phyloP scores from a whole-genome alignment of 2,888 invertebrate genomes.

The Gastrophysa polygoni region DNA sequence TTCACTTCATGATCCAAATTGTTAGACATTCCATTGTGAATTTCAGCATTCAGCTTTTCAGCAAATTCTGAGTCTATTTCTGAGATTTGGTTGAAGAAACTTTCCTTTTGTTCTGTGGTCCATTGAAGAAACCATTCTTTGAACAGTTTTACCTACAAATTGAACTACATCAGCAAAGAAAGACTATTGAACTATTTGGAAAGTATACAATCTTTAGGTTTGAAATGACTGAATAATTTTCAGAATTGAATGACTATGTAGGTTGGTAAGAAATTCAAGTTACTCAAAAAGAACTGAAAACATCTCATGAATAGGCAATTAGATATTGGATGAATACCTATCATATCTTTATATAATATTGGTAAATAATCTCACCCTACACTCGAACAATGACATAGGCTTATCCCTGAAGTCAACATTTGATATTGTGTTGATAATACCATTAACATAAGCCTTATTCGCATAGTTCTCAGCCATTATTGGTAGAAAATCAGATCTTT shows the following conservation, averaged over 20 bases:
- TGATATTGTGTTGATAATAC: conserved; percentile 72
- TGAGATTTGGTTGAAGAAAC: conserved; percentile 70
- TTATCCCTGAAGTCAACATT: conserved; percentile 73
- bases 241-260: no score
- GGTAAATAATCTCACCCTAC: conserved; percentile 66
- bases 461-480: conserved; percentile 72
- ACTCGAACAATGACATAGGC: conserved; percentile 83
- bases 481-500: conserved; percentile 81
- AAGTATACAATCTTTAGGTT: no score
- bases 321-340: no score
- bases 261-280: no score
- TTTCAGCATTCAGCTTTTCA: conserved; percentile 68
- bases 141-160: conserved; percentile 73
- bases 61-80: conserved; percentile 76
- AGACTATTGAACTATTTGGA: no score
- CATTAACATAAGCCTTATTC: conserved; percentile 71
- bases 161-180: background rate
- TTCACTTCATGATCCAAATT: conserved; percentile 31
- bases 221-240: no score
- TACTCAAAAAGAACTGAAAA: no score
- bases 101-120: conserved; percentile 74
- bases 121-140: conserved; percentile 84
- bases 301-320: no score
- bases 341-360: no score
- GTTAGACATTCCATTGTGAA: conserved; percentile 54